A percentile compares a stretch with the other conserved stretches of the same genome.
Conservation (phyloP, 2,888 invertebrate species). For the Melolontha melolontha region DNA sequence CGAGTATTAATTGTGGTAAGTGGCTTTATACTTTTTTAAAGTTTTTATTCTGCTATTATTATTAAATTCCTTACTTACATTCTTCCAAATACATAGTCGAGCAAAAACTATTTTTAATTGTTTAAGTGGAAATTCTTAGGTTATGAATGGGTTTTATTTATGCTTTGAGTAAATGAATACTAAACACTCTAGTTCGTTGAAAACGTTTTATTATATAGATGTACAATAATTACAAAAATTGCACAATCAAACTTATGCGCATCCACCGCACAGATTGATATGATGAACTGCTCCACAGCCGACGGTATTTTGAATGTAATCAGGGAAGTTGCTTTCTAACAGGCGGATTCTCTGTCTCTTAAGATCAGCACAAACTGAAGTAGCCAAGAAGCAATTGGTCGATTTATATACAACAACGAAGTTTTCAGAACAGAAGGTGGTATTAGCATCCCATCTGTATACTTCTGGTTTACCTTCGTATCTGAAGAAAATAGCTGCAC, state of each 20-base stretch:
- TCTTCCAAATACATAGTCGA: too few species aligned
- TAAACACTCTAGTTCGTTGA: background rate
- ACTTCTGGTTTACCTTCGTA: constrained; percentile 71
- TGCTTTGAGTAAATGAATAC: background rate
- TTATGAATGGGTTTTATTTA: background rate
- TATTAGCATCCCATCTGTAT: constrained; percentile 71
- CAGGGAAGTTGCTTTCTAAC: constrained; percentile 74
- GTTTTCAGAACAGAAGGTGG: constrained; percentile 64
- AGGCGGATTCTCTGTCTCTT: constrained; percentile 70
- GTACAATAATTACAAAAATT: background rate
- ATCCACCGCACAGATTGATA: constrained; percentile 48
- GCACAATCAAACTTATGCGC: constrained; percentile 6
- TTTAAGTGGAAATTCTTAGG: too few species aligned
- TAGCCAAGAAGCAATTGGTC: constrained; percentile 68
- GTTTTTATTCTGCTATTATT: too few species aligned
- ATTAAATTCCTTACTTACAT: too few species aligned
- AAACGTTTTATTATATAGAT: background rate
- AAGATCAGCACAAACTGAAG: constrained; percentile 72
- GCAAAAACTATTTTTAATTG: too few species aligned
- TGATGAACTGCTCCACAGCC: constrained; percentile 73
- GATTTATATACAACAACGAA: constrained; percentile 70
- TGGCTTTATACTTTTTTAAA: too few species aligned
- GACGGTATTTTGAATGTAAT: constrained; percentile 72
- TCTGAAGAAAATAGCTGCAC: constrained; percentile 71
- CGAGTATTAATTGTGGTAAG: too few species aligned